Base-by-base conservation (phyloP, 2,888 invertebrate genomes). In the Pandemis corylana region DNA sequence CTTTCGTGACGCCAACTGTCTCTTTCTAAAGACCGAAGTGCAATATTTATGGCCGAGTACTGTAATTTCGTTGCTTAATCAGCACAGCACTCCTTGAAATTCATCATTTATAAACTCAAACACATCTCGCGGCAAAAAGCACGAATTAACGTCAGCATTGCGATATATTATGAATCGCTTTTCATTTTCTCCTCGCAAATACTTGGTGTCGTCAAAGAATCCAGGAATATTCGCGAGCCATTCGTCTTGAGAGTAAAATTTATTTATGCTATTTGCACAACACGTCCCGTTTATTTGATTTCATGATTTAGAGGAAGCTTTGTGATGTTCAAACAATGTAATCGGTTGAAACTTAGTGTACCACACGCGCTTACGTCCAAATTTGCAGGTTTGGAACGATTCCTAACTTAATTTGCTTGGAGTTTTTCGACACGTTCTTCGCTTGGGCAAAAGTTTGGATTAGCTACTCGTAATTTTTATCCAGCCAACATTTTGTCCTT, bases 301-400 rank as follows among this genome's bases (percentile, higher is more conserved):
- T 80, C 77, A 74, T 78, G 79, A 80, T 79, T 80, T 78, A 77
- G 76, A 78, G 78, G 77, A 78, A 77, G 78, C 80, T 76, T 77
- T 78, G 77, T 76, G 77, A 75, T 72, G 76, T 76, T 75, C 77
- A 81, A 78, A 78, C 76, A 78, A 42, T 68, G 77, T 78, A 78
- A 81, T 78, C 78, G 76, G 78, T 78, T 79, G 72, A 71, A 80
- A 77, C 68, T 78, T 79, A 68, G 75, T 62, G 49, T 59, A 42
- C 53, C 44, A 62, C 67, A 61, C 67, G 41, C 49, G 63, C 36
- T 68, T 20, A 64, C 15, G 68, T 44, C 42, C 36, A 15, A 63
- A 46, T 65, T 72, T 49, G 5, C 36, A 46, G 15, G 63, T 42
- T 70, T 20, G 51, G 42, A 51, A 62, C 62, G 15, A 42, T 51